These are phyloP conservation scores for Donacobius atricapilla DNA, from an alignment of 2,113 vertebrate genomes.

Conservation along the genomic window DNA sequence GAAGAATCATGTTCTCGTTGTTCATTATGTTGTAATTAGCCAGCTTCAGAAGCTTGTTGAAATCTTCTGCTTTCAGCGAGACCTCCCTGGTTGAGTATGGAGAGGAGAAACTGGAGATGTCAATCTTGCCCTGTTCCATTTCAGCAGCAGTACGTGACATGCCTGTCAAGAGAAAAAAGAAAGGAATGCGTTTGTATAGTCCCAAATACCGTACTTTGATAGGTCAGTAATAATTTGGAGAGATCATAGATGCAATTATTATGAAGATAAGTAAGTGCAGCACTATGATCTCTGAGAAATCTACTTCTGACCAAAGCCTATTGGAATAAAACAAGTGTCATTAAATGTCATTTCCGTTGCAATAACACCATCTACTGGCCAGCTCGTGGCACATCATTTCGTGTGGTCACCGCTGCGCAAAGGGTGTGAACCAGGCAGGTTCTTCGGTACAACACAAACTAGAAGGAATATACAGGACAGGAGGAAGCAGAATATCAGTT, in stretches of 20 bases:
- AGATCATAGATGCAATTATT: not conserved
- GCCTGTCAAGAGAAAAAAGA: conserved; percentile 47
- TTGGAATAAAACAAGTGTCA: not conserved
- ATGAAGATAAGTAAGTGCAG: not conserved
- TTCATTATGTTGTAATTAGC: conserved; percentile 78
- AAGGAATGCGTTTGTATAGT: not conserved
- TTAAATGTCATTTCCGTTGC: not conserved
- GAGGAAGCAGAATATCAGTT: not conserved
- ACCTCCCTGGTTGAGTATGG: conserved; percentile 75
- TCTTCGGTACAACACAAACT: too few species aligned
- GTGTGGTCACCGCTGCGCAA: not conserved
- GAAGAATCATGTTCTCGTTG: conserved; percentile 71
- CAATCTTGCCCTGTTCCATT: conserved; percentile 71
- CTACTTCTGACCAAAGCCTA: not conserved
- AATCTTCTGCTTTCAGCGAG: conserved; percentile 76
- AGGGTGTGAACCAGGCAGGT: not conserved
- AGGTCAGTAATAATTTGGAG: not conserved
- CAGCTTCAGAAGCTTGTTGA: conserved; percentile 74
- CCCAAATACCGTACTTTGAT: not conserved
- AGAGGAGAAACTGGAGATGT: conserved; percentile 70
- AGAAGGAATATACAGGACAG: not conserved
- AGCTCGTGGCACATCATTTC: not conserved
- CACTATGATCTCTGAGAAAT: not conserved
- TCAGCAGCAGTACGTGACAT: conserved; percentile 66
- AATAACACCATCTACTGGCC: not conserved